phyloP scores from a whole-genome alignment of 2,888 invertebrate genomes.

The Aproaerema taeniolella region DNA sequence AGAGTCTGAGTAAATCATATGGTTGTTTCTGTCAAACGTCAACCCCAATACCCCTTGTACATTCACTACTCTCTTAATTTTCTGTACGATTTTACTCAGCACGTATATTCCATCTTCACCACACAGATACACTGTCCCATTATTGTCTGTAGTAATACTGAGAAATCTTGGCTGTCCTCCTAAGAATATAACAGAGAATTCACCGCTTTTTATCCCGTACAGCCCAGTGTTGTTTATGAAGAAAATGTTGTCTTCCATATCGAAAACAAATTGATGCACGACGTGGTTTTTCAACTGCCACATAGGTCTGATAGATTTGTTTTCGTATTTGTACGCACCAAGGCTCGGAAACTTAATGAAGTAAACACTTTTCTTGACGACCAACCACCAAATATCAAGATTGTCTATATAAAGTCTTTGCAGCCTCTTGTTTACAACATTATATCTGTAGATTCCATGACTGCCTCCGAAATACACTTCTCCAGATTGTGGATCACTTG shows the following conservation, averaged over 20 bases:
- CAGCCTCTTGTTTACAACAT: conserved; percentile 31
- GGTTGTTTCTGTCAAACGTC: conserved; percentile 50
- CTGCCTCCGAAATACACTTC: conserved; percentile 61
- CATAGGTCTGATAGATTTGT: conserved; percentile 35
- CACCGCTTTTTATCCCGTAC: conserved; percentile 38
- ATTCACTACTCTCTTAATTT: conserved; percentile 43
- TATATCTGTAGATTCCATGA: conserved; percentile 56
- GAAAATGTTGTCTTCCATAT: conserved; percentile 42
- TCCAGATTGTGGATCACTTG: conserved; percentile 31
- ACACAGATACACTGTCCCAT: conserved; percentile 44
- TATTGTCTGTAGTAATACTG: conserved; percentile 47
- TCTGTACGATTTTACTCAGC: conserved; percentile 40
- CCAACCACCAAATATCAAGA: conserved; percentile 62
- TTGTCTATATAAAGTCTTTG: conserved; percentile 39
- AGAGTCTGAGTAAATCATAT: conserved; percentile 58
- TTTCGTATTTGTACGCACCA: conserved; percentile 42
- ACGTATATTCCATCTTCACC: conserved; percentile 57
- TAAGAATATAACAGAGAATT: conserved; percentile 29
- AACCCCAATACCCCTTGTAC: conserved; percentile 51
- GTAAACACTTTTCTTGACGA: conserved; percentile 41
- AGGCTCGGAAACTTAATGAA: conserved; percentile 59
- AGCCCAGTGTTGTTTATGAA: conserved; percentile 56
- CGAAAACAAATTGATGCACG: conserved; percentile 56
- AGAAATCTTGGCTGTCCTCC: conserved; percentile 42
- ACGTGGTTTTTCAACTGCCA: conserved; percentile 29